Conservation (phyloP, 2,797 vertebrate species). For the Poeciliopsis turneri region DNA sequence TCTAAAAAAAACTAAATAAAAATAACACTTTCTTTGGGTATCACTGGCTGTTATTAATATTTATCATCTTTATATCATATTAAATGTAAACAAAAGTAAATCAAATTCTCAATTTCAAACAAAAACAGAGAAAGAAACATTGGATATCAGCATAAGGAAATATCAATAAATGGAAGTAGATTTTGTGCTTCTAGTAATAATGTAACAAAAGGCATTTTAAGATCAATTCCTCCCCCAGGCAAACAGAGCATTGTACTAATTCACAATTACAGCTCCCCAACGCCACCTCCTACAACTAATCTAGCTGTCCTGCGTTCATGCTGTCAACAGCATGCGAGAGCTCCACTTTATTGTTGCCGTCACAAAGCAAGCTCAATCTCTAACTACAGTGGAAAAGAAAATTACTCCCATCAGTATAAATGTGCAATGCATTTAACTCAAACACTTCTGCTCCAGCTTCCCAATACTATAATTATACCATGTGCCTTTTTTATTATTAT, state of each 20-base stretch:
- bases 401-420: conserved; percentile 60
- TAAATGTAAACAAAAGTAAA: background rate
- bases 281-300: conserved; percentile 50
- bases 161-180: conserved; percentile 27
- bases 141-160: conserved; percentile 19
- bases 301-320: conserved; percentile 49
- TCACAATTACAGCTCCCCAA: conserved; percentile 62
- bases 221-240: conserved; percentile 56
- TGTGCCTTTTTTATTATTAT: conserved; percentile 30
- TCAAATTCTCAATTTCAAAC: conserved; percentile 28
- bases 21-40: background rate
- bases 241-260: conserved; percentile 58
- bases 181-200: conserved; percentile 23
- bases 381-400: conserved; percentile 62
- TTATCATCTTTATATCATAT: conserved; percentile 1
- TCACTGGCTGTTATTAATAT: conserved; percentile 13
- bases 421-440: conserved; percentile 63
- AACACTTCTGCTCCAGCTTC: conserved; percentile 51
- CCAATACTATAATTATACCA: conserved; percentile 49
- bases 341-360: conserved; percentile 66
- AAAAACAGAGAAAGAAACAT: background rate
- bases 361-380: conserved; percentile 64
- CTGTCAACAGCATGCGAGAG: conserved; percentile 46
- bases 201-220: conserved; percentile 52
- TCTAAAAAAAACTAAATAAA: conserved; percentile 5